phyloP scores from a whole-genome alignment of 2,113 vertebrate species.

The Ellobius talpinus region DNA sequence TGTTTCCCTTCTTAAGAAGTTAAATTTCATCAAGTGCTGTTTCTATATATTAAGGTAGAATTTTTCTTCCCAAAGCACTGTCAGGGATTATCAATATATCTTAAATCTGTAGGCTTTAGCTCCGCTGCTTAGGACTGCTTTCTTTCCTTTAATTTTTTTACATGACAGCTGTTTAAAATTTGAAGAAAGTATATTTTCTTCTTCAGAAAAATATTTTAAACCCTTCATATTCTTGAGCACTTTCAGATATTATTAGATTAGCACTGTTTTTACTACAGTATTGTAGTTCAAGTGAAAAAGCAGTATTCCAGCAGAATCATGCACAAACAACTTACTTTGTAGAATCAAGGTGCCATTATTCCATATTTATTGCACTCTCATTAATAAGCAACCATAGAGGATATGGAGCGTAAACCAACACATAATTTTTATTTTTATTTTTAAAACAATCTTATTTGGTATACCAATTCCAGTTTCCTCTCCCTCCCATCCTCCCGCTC shows the following conservation, averaged over 20 bases:
- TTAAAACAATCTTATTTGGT: too few relatives aligned
- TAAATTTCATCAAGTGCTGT: not conserved
- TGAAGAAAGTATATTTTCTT: constrained; percentile 14
- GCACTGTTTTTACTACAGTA: constrained; percentile 8
- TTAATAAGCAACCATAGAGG: not conserved
- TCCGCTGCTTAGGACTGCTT: not conserved
- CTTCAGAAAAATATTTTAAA: not conserved
- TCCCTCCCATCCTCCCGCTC: too few relatives aligned
- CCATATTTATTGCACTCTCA: not conserved
- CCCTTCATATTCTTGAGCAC: not conserved
- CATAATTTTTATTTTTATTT: not conserved
- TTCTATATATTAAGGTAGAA: not conserved
- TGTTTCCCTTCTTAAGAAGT: not conserved
- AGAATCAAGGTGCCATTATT: not conserved
- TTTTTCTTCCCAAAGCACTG: not conserved
- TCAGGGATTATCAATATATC: not conserved
- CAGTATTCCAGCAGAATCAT: not conserved
- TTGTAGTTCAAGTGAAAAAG: not conserved
- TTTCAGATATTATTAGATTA: not conserved
- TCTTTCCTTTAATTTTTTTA: not conserved
- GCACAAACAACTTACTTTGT: not conserved
- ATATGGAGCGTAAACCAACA: not conserved
- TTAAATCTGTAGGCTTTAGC: not conserved
- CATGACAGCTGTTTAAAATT: constrained; percentile 55
- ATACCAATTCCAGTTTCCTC: too few relatives aligned